Conservation (phyloP, 2,113 vertebrate genomes). For the Pseudorhombus dupliciocellatus region DNA sequence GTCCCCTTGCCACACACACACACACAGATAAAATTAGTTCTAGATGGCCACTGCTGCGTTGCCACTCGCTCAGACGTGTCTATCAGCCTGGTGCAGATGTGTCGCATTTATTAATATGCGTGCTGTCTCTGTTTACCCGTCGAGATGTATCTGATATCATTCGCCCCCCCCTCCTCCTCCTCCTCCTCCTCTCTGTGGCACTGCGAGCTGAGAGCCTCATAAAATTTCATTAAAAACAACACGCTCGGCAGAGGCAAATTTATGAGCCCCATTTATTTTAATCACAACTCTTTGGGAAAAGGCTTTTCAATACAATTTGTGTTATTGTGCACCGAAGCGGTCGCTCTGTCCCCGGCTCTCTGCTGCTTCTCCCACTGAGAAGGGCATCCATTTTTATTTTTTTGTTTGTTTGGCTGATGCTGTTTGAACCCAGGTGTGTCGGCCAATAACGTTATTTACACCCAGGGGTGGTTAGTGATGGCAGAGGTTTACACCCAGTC, state of each 20-base stretch:
- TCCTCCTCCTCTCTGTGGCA: conserved; percentile 53
- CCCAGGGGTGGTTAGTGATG: background rate
- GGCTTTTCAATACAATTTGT: conserved; percentile 82
- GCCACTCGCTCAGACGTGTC: conserved; percentile 74
- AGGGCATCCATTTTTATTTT: conserved; percentile 33
- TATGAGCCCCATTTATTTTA: conserved; percentile 93
- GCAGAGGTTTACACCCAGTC: background rate
- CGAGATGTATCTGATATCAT: conserved; percentile 98
- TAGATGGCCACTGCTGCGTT: conserved; percentile 44
- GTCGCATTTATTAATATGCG: conserved; percentile 97
- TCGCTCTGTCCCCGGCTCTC: conserved; percentile 58
- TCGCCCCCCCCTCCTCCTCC: conserved; percentile 62
- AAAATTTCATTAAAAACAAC: conserved; percentile 99
- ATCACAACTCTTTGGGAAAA: conserved; percentile 81
- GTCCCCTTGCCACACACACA: conserved; percentile 28
- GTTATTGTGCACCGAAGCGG: conserved; percentile 78
- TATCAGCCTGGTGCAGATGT: conserved; percentile 94
- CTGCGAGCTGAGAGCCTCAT: conserved; percentile 88
- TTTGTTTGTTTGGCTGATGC: background rate
- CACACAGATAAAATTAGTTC: conserved; percentile 65
- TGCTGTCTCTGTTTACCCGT: conserved; percentile 92
- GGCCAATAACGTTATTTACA: background rate
- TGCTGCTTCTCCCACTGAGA: conserved; percentile 21
- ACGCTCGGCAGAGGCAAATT: conserved; percentile 90
- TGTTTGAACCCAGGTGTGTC: background rate